These are phyloP conservation scores for Aphidoletes aphidimyza DNA, from an alignment of 2,888 invertebrate species.

Conservation along the genomic window DNA sequence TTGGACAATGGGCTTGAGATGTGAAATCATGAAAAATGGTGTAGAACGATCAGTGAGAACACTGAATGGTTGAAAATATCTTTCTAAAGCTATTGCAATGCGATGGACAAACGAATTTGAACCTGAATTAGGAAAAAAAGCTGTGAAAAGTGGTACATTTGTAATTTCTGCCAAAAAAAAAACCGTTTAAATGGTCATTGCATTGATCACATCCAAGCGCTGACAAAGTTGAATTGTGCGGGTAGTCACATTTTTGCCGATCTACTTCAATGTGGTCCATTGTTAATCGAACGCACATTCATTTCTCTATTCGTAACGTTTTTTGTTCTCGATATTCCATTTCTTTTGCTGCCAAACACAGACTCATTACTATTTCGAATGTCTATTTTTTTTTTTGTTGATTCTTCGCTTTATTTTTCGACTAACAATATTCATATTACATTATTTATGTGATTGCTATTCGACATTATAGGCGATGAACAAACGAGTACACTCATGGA, in stretches of 20 bases:
- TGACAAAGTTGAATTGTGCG: not conserved
- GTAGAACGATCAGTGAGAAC: not conserved
- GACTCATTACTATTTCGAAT: constrained; percentile 51
- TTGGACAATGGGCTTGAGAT: not conserved
- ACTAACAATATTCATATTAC: not conserved
- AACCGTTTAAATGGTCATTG: not conserved
- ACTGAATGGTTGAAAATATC: no score
- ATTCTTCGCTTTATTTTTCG: not conserved
- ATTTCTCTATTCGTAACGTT: not conserved
- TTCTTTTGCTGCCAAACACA: constrained; percentile 5
- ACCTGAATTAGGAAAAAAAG: not conserved
- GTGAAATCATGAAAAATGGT: constrained; percentile 6
- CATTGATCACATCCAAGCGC: not conserved
- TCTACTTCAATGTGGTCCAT: not conserved
- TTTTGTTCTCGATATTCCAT: no score
- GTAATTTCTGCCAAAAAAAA: not conserved
- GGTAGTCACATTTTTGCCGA: not conserved
- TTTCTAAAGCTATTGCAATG: not conserved
- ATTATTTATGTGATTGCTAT: not conserved
- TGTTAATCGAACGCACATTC: not conserved
- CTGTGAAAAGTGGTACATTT: not conserved
- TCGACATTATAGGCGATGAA: not conserved
- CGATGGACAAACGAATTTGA: no score
- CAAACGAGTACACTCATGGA: not conserved
- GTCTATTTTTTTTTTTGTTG: constrained; percentile 3